These are phyloP conservation scores for Oncorhynchus keta DNA, from an alignment of 2,113 vertebrate species.

Conservation along the genomic window DNA sequence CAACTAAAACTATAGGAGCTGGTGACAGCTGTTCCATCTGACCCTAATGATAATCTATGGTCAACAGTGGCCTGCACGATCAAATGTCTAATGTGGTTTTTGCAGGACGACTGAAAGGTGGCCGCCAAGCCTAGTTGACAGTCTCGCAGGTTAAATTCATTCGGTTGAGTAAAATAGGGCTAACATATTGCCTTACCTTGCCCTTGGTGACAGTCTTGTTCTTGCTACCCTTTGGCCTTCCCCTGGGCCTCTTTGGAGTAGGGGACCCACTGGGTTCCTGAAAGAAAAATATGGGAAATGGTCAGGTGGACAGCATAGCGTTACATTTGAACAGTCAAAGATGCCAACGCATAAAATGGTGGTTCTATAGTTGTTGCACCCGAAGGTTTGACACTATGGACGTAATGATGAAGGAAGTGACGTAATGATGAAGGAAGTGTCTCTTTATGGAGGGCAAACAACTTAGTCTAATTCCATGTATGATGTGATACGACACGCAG, in stretches of 20 bases:
- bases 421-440: not conserved
- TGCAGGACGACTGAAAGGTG: conserved; percentile 6
- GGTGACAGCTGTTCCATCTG: not conserved
- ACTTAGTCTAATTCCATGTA: not conserved
- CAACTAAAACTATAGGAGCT: not conserved
- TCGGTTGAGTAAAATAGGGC: not conserved
- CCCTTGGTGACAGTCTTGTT: conserved; percentile 85
- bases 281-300: conserved; percentile 33
- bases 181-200: conserved; percentile 77
- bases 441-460: not conserved
- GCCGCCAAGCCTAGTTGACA: not conserved
- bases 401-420: not conserved
- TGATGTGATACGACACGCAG: conserved; percentile 6
- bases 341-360: not conserved
- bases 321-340: conserved; percentile 5
- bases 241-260: conserved; percentile 90
- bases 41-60: not conserved
- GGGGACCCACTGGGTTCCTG: conserved; percentile 92
- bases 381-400: not conserved
- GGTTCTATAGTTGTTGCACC: not conserved
- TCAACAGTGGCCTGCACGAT: not conserved
- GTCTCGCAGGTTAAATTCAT: not conserved
- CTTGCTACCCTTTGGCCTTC: conserved; percentile 94
- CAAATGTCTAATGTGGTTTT: conserved; percentile 5
- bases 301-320: not conserved